Evolutionary conservation across 2,888 invertebrate species (phyloP).

Genomic region (Meteorus cinctellus): DNA sequence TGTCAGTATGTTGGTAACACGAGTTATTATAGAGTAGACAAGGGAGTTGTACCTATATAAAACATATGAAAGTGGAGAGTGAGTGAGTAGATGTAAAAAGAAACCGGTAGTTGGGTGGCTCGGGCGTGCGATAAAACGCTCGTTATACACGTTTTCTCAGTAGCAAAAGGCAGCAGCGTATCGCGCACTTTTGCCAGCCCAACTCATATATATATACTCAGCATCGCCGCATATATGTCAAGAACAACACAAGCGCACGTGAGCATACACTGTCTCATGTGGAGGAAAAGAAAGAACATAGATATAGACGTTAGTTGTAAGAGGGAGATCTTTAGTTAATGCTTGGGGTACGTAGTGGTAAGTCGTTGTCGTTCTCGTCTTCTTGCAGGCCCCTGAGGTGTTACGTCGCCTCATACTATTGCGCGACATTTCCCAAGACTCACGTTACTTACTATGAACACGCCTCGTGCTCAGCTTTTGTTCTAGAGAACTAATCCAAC

Average conservation of each 20-base stretch:
- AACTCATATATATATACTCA: background rate
- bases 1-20: background rate
- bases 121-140: constrained; percentile 43
- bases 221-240: background rate
- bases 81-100: constrained; percentile 36
- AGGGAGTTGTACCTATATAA: background rate
- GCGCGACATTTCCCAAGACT: constrained; percentile 30
- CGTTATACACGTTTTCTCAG: constrained; percentile 42
- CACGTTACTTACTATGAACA: constrained; percentile 27
- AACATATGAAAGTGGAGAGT: background rate
- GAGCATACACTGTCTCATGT: background rate
- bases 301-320: background rate
- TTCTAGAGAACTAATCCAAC: constrained; percentile 36
- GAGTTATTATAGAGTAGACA: background rate
- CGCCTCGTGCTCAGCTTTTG: constrained; percentile 26
- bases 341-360: background rate
- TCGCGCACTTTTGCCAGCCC: constrained; percentile 32
- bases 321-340: background rate
- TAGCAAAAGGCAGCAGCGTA: constrained; percentile 29
- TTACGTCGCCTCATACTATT: constrained; percentile 15
- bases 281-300: background rate
- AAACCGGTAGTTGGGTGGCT: constrained; percentile 36
- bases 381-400: constrained; percentile 15
- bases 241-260: background rate
- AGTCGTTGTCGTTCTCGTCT: background rate